phyloP scores from a whole-genome alignment of 2,113 vertebrate species.

The Pipa parva region DNA sequence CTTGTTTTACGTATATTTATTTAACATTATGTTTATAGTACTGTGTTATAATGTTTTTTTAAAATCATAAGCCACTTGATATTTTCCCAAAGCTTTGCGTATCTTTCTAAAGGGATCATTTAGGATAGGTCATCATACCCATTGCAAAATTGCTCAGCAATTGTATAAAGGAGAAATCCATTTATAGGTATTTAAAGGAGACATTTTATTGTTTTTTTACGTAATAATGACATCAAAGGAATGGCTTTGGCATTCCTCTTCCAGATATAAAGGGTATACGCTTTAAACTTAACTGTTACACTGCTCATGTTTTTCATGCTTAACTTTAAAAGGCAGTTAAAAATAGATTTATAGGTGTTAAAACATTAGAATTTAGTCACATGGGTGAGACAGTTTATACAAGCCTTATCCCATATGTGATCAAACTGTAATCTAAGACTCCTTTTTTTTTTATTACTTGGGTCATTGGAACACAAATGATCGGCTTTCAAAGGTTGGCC shows the following conservation, averaged over 20 bases:
- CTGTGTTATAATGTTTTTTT: no score
- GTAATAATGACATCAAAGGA: no score
- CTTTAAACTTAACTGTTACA: not conserved
- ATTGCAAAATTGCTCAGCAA: no score
- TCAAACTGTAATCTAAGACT: slow-evolving; percentile 52
- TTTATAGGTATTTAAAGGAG: no score
- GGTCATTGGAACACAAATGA: slow-evolving; percentile 26
- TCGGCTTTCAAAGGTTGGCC: slow-evolving; percentile 31
- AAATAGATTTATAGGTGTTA: slow-evolving; percentile 16
- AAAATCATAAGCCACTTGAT: no score
- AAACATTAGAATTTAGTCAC: not conserved
- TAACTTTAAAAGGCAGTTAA: slow-evolving; percentile 14
- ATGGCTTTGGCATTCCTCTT: not conserved
- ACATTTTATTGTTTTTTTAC: no score
- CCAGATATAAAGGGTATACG: not conserved
- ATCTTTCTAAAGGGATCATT: no score
- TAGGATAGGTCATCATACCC: no score
- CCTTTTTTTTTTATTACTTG: slow-evolving; percentile 35
- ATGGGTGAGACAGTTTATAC: slow-evolving; percentile 12
- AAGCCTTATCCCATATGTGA: slow-evolving; percentile 28
- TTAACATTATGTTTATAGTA: no score
- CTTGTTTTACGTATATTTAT: no score
- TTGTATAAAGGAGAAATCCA: no score
- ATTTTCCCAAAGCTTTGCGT: no score
- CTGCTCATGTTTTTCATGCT: not conserved